phyloP scores from a whole-genome alignment of 2,797 vertebrate genomes.

The Pseudomugil tenellus region DNA sequence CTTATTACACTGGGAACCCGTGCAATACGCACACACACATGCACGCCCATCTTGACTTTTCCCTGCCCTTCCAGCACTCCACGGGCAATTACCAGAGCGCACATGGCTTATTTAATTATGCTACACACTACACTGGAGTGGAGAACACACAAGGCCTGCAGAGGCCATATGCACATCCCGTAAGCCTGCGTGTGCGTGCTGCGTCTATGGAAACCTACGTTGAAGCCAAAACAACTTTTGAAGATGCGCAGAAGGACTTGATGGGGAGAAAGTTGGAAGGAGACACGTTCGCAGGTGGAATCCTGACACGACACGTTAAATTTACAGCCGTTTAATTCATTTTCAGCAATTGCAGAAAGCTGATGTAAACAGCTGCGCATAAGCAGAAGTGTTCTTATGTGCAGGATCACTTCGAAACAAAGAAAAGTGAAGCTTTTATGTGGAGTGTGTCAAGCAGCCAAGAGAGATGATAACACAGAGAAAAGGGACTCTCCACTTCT shows the following conservation, averaged over 20 bases:
- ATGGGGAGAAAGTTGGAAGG: conserved; percentile 6
- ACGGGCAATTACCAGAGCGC: conserved; percentile 71
- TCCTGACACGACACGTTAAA: conserved; percentile 14
- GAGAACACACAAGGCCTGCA: conserved; percentile 48
- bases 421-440: conserved; percentile 1
- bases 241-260: conserved; percentile 5
- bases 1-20: conserved; percentile 44
- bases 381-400: conserved; percentile 17
- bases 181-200: conserved; percentile 31
- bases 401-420: neutral
- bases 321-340: conserved; percentile 24
- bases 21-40: conserved; percentile 24
- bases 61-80: conserved; percentile 47
- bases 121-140: conserved; percentile 53
- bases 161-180: conserved; percentile 46
- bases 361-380: conserved; percentile 3
- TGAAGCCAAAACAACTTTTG: conserved; percentile 41
- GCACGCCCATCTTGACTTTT: conserved; percentile 37
- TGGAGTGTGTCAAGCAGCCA: neutral
- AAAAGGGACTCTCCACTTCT: conserved; percentile 33
- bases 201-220: conserved; percentile 36
- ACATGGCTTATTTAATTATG: conserved; percentile 73
- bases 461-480: neutral
- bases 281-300: conserved; percentile 30
- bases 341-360: conserved; percentile 16